Base-by-base conservation (phyloP, 2,888 invertebrate species). In the Octonoba sinensis region DNA sequence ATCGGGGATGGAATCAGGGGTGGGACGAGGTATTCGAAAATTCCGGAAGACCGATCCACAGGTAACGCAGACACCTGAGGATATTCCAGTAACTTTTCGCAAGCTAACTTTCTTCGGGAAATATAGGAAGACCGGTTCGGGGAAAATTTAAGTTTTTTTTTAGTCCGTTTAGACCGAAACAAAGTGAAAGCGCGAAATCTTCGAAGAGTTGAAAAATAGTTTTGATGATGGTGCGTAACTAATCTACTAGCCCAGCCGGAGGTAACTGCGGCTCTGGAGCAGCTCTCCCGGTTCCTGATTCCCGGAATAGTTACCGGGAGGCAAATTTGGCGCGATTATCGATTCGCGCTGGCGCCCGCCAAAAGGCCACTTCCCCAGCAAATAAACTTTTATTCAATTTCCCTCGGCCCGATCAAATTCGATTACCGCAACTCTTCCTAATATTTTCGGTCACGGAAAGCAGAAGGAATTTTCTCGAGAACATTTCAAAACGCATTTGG, bases 181-280 rank as follows among this genome's bases (percentile, higher is more conserved):
- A 1, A 6, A 11, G 8, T 36, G 36, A 11, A 27, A 3, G 27
- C 27, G 27, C 27, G 36, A 36, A 6, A 6, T 36, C 8, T 36
- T 36, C 11, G 36, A 59, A 60, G 15, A 24, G 47, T 18, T 22
- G 27, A 2, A 70, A 47, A 70, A 57, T 51, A 24, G 12, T n/a
- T 22, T 57, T 57, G 44, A 73, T 79, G 47, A 73, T 69, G 73
- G 54, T 47, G 73, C 51, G 46, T 56, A 67, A 60, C 69, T 79
- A 79, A 46, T 64, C 79, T 79, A 79, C 79, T 79, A 64, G 54
- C 67, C 69, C 62, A 49, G 73, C 62, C 67, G 73, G 57, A 67
- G 79, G 79, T 54, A 73, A 62, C 73, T 73, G 66, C 56, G 79
- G 73, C 67, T 60, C 79, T 79, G 79, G 36, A 36, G 36, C 36